Conservation (phyloP, 2,888 invertebrate species). For the Stenotaenia linearis region DNA sequence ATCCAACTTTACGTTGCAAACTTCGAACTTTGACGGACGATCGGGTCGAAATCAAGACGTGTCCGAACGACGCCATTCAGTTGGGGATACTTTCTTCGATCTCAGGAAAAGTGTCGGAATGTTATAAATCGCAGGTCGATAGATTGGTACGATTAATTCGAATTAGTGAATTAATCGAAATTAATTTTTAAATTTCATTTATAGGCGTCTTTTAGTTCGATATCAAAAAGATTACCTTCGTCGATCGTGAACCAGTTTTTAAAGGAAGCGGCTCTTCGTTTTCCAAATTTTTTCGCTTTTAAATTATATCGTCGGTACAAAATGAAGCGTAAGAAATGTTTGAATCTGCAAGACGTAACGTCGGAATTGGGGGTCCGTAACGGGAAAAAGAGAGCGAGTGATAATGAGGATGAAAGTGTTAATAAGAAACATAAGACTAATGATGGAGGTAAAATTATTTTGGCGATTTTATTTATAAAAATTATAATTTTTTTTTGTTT, state of each 20-base stretch:
- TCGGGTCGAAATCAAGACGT: not conserved
- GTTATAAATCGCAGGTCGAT: constrained; percentile 24
- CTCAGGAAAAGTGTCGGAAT: constrained; percentile 21
- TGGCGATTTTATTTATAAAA: no score
- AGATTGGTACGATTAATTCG: not conserved
- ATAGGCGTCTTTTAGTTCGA: not conserved
- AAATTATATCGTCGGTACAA: not conserved
- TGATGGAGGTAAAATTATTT: no score
- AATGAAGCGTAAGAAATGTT: not conserved
- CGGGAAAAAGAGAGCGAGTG: not conserved
- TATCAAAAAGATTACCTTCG: not conserved
- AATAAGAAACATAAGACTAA: not conserved
- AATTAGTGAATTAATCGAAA: not conserved
- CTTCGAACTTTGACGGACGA: not conserved
- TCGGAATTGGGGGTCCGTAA: not conserved
- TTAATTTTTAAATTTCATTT: not conserved
- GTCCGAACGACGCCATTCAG: not conserved
- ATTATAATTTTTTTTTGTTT: no score
- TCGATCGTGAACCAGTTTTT: not conserved
- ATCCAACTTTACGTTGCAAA: not conserved
- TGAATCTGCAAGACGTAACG: not conserved
- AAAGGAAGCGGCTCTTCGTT: not conserved
- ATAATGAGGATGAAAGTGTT: not conserved
- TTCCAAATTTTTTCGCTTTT: not conserved
- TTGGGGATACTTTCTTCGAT: constrained; percentile 1